Conservation (phyloP, 2,113 vertebrate genomes). For the Phodopus roborovskii region DNA sequence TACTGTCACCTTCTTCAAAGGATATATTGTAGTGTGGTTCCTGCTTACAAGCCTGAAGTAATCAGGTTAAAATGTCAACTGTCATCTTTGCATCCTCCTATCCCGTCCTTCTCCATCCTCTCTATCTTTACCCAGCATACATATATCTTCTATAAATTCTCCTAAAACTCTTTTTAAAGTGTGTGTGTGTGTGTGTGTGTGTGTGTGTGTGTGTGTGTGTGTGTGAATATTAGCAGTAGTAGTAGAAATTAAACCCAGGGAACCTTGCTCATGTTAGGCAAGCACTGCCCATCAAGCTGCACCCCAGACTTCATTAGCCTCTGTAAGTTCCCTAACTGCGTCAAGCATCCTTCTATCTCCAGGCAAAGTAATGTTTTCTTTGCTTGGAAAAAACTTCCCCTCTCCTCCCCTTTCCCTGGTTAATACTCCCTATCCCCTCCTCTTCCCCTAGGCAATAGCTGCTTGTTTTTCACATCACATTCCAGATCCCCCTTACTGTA, state of each 20-base stretch:
- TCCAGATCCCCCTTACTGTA: not conserved
- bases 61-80: not conserved
- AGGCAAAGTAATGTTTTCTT: not conserved
- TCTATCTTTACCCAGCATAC: rapidly evolving
- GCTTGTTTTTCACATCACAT: not conserved
- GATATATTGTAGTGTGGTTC: not conserved
- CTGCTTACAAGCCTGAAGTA: not conserved
- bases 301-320: not conserved
- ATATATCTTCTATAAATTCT: not conserved
- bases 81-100: not conserved
- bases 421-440: not conserved
- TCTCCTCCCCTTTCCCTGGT: not conserved
- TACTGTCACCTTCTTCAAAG: not conserved
- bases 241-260: not conserved
- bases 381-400: not conserved
- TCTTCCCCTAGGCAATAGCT: not conserved
- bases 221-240: not conserved
- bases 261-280: not conserved
- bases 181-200: not conserved
- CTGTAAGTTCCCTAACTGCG: not conserved
- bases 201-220: not conserved
- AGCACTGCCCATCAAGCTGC: no score
- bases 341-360: not conserved
- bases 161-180: not conserved
- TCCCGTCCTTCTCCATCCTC: not conserved